Conservation (phyloP, 2,113 vertebrate genomes). For the Engraulis encrasicolus region DNA sequence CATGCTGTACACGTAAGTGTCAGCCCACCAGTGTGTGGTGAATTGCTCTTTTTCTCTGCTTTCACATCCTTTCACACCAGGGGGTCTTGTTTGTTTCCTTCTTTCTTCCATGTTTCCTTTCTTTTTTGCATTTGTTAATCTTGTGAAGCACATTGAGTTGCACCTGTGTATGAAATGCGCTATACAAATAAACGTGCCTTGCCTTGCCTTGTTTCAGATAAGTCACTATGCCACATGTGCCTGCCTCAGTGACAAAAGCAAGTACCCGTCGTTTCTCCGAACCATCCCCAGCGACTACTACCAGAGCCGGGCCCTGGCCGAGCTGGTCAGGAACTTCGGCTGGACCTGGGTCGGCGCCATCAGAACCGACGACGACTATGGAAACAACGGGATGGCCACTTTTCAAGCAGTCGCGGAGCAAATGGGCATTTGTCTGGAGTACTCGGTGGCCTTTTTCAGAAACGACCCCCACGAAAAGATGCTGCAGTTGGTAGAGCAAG, state of each 20-base stretch:
- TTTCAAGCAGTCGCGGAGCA: slow-evolving; percentile 29
- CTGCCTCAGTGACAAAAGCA: slow-evolving; percentile 71
- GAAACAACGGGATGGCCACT: slow-evolving; percentile 39
- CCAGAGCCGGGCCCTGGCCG: slow-evolving; percentile 17
- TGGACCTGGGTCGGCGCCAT: slow-evolving; percentile 44
- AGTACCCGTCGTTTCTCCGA: slow-evolving; percentile 66
- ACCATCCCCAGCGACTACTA: slow-evolving; percentile 37
- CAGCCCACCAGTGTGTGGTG: too few relatives aligned
- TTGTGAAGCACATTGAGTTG: too few relatives aligned
- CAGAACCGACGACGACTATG: slow-evolving; percentile 40
- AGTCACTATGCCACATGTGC: slow-evolving; percentile 73
- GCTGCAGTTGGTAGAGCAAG: slow-evolving; percentile 59
- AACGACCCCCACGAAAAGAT: slow-evolving; percentile 62
- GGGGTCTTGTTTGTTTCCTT: too few relatives aligned
- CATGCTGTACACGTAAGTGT: too few relatives aligned
- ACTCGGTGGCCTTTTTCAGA: slow-evolving; percentile 67
- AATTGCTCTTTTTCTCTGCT: neutral
- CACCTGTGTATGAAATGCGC: neutral
- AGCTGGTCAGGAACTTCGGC: slow-evolving; percentile 33
- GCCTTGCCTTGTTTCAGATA: slow-evolving; percentile 52
- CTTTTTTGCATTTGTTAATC: too few relatives aligned
- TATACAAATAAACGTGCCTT: too few relatives aligned
- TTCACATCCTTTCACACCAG: too few relatives aligned
- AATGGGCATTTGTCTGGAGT: slow-evolving; percentile 61
- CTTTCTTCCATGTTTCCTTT: too few relatives aligned